A percentile compares a stretch with the other conserved stretches of the same genome.
phyloP scores from a whole-genome alignment of 1,140 invertebrate species.

The Elysia chlorotica region DNA sequence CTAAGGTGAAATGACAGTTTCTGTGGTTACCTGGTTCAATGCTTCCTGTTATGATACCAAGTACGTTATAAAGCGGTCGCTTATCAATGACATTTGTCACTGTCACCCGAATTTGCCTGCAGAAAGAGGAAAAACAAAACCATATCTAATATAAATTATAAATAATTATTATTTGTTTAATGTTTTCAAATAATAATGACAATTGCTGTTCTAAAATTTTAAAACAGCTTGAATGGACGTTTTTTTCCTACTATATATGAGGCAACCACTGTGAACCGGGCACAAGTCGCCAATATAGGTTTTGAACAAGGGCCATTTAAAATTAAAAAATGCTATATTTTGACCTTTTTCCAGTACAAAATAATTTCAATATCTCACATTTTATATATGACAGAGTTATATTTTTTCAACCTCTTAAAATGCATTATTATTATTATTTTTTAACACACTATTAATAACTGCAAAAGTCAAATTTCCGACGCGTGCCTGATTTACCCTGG shows the following conservation, averaged over 20 bases:
- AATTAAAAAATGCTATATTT: no score
- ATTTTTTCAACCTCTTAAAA: no score
- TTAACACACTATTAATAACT: no score
- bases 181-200: background rate
- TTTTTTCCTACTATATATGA: background rate
- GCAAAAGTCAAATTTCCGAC: no score
- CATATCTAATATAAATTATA: background rate
- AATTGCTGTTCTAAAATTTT: background rate
- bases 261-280: background rate
- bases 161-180: background rate
- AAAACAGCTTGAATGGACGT: background rate
- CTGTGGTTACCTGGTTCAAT: constrained; percentile 65
- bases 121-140: background rate
- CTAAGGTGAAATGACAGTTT: no score
- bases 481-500: no score
- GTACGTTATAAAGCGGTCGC: constrained; percentile 62
- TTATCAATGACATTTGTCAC: constrained; percentile 46
- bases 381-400: no score
- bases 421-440: no score
- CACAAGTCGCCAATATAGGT: no score
- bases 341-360: no score
- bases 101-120: constrained; percentile 39
- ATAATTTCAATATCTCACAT: no score
- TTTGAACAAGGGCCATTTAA: no score
- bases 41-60: constrained; percentile 63